A percentile compares a stretch with the other conserved stretches of the same genome.
Evolutionary conservation across 2,113 vertebrate genomes (phyloP).

Genomic region (Pogona vitticeps): DNA sequence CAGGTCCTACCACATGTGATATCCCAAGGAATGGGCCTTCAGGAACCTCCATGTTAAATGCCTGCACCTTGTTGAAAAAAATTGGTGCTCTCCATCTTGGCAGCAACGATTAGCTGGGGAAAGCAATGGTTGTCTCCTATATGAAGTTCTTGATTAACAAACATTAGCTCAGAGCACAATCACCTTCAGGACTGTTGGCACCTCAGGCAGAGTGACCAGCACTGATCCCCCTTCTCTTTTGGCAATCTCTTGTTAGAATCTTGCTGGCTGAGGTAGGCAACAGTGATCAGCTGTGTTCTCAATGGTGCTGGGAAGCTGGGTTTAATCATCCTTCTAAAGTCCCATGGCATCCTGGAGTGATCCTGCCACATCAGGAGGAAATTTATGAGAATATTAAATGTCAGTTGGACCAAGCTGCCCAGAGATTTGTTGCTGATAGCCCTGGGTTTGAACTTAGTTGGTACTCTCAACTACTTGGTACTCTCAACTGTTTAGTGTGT

Average conservation of each 20-base stretch:
- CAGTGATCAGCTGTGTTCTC: not conserved
- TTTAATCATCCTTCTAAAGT: not conserved
- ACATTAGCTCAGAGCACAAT: not conserved
- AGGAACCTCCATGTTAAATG: not conserved
- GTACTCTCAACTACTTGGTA: not conserved
- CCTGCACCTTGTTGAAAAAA: not conserved
- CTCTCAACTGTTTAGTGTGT: not conserved
- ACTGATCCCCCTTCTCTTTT: no score
- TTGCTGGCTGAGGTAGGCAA: not conserved
- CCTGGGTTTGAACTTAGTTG: no score
- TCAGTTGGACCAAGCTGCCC: not conserved
- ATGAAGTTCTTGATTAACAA: not conserved
- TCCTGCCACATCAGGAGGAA: not conserved
- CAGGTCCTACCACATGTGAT: no score
- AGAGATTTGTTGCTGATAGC: no score
- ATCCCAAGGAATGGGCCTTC: no score
- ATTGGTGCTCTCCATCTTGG: not conserved
- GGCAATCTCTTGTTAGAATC: not conserved
- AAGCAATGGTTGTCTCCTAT: not conserved
- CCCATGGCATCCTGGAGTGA: not conserved
- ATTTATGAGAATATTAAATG: not conserved
- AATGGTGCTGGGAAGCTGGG: not conserved
- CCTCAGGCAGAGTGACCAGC: no score
- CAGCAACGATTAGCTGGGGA: not conserved
- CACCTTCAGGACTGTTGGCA: no score